These are phyloP conservation scores for Drosophila multiciliata DNA, from an alignment of 2,888 invertebrate genomes.

Conservation along the genomic window DNA sequence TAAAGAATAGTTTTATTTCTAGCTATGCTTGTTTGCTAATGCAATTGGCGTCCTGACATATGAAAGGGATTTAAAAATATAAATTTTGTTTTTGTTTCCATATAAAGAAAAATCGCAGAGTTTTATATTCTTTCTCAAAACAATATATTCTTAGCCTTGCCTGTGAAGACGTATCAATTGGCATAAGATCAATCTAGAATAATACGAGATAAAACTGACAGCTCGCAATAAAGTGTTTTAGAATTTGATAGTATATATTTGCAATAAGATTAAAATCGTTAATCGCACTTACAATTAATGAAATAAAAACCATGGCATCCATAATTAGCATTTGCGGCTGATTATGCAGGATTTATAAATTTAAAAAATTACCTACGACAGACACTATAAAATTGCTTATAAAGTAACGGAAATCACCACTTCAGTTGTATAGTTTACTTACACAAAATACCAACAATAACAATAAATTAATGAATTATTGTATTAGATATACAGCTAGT, in stretches of 20 bases:
- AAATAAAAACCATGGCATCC: too few relatives aligned
- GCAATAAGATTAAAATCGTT: background rate
- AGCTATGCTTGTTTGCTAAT: too few relatives aligned
- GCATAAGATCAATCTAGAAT: background rate
- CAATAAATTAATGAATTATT: background rate
- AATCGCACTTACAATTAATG: background rate
- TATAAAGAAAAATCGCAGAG: background rate
- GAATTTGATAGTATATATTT: background rate
- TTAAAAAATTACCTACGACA: background rate
- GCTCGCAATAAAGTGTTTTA: background rate
- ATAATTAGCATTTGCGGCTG: too few relatives aligned
- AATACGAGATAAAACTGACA: background rate
- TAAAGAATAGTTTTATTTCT: conserved; percentile 3
- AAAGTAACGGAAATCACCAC: too few relatives aligned
- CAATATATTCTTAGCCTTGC: background rate
- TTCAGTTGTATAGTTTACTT: background rate
- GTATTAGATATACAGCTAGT: background rate
- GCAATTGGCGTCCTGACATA: background rate
- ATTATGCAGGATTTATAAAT: background rate
- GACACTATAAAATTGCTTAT: background rate
- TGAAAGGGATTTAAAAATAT: background rate
- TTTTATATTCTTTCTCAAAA: background rate
- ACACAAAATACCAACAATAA: background rate
- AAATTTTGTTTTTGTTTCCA: background rate
- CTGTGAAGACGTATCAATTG: background rate